phyloP scores from a whole-genome alignment of 2,797 vertebrate genomes.

The Falco cherrug region DNA sequence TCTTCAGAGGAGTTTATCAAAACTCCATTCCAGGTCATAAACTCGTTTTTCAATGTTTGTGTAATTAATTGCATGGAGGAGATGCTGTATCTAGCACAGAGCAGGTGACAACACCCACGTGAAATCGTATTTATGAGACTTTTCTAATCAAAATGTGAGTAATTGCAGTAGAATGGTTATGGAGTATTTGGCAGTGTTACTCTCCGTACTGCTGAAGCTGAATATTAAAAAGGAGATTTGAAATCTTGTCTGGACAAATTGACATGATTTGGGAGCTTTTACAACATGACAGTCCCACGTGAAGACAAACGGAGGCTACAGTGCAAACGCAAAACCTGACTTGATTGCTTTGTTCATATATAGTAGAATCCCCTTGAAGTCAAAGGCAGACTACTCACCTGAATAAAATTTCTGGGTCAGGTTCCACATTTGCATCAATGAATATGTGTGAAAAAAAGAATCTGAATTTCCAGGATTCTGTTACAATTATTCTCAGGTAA shows the following conservation, averaged over 20 bases:
- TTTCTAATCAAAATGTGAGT: slow-evolving; percentile 11
- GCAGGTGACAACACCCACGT: neutral
- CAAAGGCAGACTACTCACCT: slow-evolving; percentile 7
- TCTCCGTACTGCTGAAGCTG: neutral
- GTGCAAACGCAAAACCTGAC: neutral
- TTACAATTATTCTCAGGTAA: neutral
- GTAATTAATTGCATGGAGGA: neutral
- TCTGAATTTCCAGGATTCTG: slow-evolving; percentile 15
- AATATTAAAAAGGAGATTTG: slow-evolving; percentile 13
- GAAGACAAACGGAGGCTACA: neutral
- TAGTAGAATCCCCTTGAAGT: neutral
- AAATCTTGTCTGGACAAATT: neutral
- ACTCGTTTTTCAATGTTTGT: slow-evolving; percentile 4
- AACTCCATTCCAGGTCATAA: neutral
- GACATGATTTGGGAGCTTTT: slow-evolving; percentile 2
- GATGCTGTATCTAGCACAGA: neutral
- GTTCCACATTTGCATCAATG: slow-evolving; percentile 15
- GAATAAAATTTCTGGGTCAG: slow-evolving; percentile 28
- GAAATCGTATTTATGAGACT: slow-evolving; percentile 1
- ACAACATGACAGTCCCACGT: neutral
- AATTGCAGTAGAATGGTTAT: neutral
- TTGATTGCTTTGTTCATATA: neutral
- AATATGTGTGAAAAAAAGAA: neutral
- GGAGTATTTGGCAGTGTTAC: neutral
- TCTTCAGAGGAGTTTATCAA: neutral